Base-by-base conservation (phyloP, 2,797 vertebrate species). In the Galagoides demidoff region DNA sequence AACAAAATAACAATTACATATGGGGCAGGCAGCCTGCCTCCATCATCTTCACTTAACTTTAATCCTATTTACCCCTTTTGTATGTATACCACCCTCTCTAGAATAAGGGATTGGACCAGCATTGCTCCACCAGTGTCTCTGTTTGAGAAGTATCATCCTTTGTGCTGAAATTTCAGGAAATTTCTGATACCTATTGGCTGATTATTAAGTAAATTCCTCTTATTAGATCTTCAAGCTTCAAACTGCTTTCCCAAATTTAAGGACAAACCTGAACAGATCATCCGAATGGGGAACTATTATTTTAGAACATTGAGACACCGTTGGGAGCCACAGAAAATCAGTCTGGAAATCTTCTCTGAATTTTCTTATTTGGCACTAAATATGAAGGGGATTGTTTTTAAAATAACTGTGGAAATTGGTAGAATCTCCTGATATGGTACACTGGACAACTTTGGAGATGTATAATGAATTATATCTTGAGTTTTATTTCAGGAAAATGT, bases 401-500 rank as follows among this genome's bases (percentile, higher is more conserved):
- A 94, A 77, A 43, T 70, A 95, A 87, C 20, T 88, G 59, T 90
- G 39, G 43, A 86, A 87, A 94, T 52, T 93, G 64, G 13, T 93
- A 86, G 68, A 49, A 37, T 89, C 68, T 93, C 37, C 29, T 85
- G 57, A 95, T 78, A 82, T 4, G 37, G 70, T 82, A 45, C 4
- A 82, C 31, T 86, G 74, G 85, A 29, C 83, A 92, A 79, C n/a
- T 90, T 90, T 83, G 74, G 61, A 96, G 93, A 95, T 97, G 29
- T 77, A 82, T 74, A 95, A n/a, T 92, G 89, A 96, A 93, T 92
- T 95, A 79, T 71, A 92, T 94, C 91, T 95, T 85, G 85, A 95
- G 43, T 93, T 95, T 95, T 94, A 94, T 84, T 95, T 92, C 76
- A 94, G 88, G 84, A 66, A 97, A 96, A 92, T 43, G 12, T 92